phyloP scores from a whole-genome alignment of 2,113 vertebrate genomes.

The Bufo gargarizans region DNA sequence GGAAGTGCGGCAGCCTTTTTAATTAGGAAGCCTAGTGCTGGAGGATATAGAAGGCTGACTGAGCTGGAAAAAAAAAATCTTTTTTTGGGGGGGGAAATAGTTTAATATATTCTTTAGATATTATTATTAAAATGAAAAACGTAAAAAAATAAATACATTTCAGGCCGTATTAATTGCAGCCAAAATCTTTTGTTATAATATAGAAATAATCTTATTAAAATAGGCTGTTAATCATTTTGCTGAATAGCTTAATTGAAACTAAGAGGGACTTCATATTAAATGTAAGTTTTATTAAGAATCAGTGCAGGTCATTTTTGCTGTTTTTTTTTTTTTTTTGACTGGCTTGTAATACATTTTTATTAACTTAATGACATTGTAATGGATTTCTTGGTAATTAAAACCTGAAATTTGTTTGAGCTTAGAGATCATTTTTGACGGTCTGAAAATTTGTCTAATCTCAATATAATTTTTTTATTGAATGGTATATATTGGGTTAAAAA shows the following conservation, averaged over 20 bases:
- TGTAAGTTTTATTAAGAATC: not conserved
- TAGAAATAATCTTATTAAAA: slow-evolving; percentile 4
- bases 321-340: not conserved
- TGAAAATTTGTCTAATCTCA: not conserved
- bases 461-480: not conserved
- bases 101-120: slow-evolving; percentile 71
- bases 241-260: not conserved
- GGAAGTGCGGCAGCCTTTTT: slow-evolving; percentile 78
- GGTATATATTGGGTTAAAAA: not conserved
- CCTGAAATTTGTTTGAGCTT: not conserved
- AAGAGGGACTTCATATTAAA: not conserved
- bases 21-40: slow-evolving; percentile 76
- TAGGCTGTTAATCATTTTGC: not conserved
- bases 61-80: slow-evolving; percentile 59
- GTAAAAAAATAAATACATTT: not conserved
- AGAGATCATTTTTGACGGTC: not conserved
- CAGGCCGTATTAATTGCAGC: not conserved
- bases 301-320: not conserved
- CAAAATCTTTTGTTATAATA: not conserved
- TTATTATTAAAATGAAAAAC: slow-evolving; percentile 65
- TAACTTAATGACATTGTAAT: not conserved
- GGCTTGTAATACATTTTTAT: not conserved
- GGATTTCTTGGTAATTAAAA: not conserved
- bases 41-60: slow-evolving; percentile 68
- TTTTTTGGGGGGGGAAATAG: slow-evolving; percentile 36